Base-by-base conservation (phyloP, 1,140 invertebrate species). In the Drosophila prosaltans region DNA sequence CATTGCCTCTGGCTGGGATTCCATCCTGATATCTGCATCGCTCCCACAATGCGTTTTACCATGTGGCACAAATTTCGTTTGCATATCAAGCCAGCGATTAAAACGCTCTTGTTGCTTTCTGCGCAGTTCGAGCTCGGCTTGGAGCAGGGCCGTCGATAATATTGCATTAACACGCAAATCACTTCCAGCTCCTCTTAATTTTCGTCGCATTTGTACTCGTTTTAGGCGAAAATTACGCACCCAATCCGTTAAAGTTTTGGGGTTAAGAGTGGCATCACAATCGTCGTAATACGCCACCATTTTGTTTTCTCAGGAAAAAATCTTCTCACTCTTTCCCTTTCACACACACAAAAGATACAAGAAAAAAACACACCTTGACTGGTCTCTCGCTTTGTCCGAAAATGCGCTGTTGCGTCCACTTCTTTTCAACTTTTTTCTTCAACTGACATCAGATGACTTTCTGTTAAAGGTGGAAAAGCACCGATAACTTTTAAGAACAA, bases 181-280 rank as follows among this genome's bases (percentile, higher is more conserved):
- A 62, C 74, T 80, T 36, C 80, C 80, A 61, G 82, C 77, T 54
- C 83, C 81, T 26, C 91, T 76, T 40, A 84, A 57, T 66, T 91
- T 91, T n/a, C 91, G 80, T 75, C 86, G 89, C 91, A 92, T 92
- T 90, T 92, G 88, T 43, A 88, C 74, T 10, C 91, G 90, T 64
- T 92, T 92, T 51, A 90, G 66, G 58, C 91, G 91, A 54, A 92
- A 88, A 80, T 91, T 91, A 51, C 77, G 83, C 32, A 92, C 91
- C 91, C 91, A 92, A 65, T 91, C 91, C 9, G 74, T 80, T 57
- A 92, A 64, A 0, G 91, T 92, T 71, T 88, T 81, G 24, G 89
- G 91, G 55, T 84, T 73, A 16, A 85, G 70, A 43, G 45, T 39
- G 26, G 54, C 67, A 16, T 89, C 81, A 24, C 61, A 82, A 28